Base-by-base conservation (phyloP, 2,797 vertebrate species). In the Thaleichthys pacificus region DNA sequence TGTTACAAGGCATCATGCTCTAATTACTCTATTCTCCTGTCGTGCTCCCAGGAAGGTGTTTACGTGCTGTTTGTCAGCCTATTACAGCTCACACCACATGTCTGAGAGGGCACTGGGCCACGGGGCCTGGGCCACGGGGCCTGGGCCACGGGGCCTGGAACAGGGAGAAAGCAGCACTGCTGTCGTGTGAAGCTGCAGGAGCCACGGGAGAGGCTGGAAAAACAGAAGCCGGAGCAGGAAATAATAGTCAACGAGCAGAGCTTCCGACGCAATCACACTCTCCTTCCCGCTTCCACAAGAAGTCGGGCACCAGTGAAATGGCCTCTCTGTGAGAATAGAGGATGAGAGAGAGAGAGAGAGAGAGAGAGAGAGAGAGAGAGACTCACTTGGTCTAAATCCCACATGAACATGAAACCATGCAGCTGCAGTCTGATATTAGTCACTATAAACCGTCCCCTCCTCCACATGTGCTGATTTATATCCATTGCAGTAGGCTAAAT, bases 211-310 rank as follows among this genome's bases (percentile, higher is more conserved):
- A 82, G 78, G 77, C 74, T 83, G 72, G 68, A 80, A 86, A 90
- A 94, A 89, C 91, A 93, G 91, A 84, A 92, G 92, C 85, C n/a
- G 56, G 81, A 84, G 75, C 88, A 94, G 95, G 93, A 94, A 94
- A 92, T 86, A 80, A 90, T 87, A 88, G 83, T 82, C 85, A 91
- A 81, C 82, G 82, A 89, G 83, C 86, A 85, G 88, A 32, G 84
- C 86, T 93, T 94, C 93, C 88, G 35, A 85, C 74, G 79, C 80
- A 89, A 89, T 90, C 90, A 77, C 51, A 66, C 75, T 82, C 83
- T 84, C 73, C 76, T 89, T 88, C 84, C 2, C 1, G 84, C 81
- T 83, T 87, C 82, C 80, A 86, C 77, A 80, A 83, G 80, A 88
- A 77, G 62, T 85, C 75, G 77, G 72, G 81, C 69, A 82, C 72